A percentile compares a stretch with the other conserved stretches of the same genome.
phyloP scores from a whole-genome alignment of 1,140 invertebrate species.

The Tyrophagus putrescentiae region DNA sequence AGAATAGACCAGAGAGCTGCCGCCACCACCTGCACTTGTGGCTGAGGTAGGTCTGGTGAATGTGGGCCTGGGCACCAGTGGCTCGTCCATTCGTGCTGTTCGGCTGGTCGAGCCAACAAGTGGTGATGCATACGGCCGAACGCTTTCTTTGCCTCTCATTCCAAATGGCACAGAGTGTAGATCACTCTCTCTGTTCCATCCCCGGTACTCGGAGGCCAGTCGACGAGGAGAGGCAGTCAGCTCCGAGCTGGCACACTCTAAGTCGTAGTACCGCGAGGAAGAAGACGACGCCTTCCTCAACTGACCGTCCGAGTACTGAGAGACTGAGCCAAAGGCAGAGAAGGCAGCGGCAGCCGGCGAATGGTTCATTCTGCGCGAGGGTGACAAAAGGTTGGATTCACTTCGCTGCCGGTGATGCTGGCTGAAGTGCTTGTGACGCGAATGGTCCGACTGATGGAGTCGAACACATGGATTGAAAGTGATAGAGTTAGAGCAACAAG shows the following conservation, averaged over 20 bases:
- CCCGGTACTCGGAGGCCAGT: conserved; percentile 10
- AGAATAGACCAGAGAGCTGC: too few relatives aligned
- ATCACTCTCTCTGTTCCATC: conserved; percentile 16
- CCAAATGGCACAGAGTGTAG: conserved; percentile 18
- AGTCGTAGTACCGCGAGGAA: background rate
- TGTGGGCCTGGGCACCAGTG: conserved; percentile 3
- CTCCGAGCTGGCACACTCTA: background rate
- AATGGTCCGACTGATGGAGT: background rate
- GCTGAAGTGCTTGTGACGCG: background rate
- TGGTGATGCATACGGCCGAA: background rate
- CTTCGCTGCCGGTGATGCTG: conserved; percentile 11
- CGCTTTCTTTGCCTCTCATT: conserved; percentile 14
- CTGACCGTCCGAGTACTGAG: conserved; percentile 7
- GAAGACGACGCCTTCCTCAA: background rate
- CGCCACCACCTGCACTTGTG: background rate
- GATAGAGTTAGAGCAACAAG: too few relatives aligned
- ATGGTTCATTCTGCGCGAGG: background rate
- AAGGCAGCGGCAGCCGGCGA: background rate
- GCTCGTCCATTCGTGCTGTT: background rate
- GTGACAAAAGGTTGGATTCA: background rate
- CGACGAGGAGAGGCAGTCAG: background rate
- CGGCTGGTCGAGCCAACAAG: background rate
- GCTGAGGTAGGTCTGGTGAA: background rate
- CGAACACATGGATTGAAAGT: too few relatives aligned
- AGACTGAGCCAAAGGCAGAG: background rate